These are phyloP conservation scores for Drosophila prostipennis DNA, from an alignment of 2,888 invertebrate genomes.

Conservation along the genomic window DNA sequence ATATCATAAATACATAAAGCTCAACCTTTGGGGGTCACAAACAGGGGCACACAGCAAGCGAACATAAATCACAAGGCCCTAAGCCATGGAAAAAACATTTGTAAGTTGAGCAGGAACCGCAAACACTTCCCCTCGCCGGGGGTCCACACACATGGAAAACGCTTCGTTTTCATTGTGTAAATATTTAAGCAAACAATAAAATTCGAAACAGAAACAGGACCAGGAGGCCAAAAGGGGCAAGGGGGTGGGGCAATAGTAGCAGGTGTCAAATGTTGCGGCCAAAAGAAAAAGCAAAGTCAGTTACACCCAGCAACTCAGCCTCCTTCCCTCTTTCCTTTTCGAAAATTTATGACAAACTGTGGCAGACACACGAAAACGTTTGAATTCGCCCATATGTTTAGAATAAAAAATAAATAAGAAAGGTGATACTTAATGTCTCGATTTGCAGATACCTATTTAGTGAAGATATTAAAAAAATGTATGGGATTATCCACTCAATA, in stretches of 20 bases:
- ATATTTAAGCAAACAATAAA: conserved; percentile 77
- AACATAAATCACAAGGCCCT: conserved; percentile 27
- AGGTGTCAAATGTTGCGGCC: conserved; percentile 74
- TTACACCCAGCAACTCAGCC: conserved; percentile 15
- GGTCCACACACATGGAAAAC: conserved; percentile 41
- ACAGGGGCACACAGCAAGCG: conserved; percentile 13
- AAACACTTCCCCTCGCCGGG: conserved; percentile 14
- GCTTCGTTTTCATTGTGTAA: conserved; percentile 73
- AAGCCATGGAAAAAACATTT: conserved; percentile 32
- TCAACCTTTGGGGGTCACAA: conserved; percentile 23
- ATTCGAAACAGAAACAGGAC: conserved; percentile 45
- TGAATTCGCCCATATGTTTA: conserved; percentile 68
- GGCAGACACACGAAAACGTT: conserved; percentile 45
- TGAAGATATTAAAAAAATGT: no score
- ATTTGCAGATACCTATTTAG: no score
- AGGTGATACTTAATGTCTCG: no score
- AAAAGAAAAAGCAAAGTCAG: conserved; percentile 69
- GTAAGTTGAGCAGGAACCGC: conserved; percentile 26
- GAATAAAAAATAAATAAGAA: conserved; percentile 47
- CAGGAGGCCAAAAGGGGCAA: not conserved
- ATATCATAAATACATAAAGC: conserved; percentile 55
- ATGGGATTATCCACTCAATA: no score
- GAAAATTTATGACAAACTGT: conserved; percentile 62
- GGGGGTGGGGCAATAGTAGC: conserved; percentile 50
- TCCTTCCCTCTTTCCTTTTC: not conserved